A percentile compares a stretch with the other conserved stretches of the same genome.
These are phyloP conservation scores for Alethe diademata DNA, from an alignment of 2,113 vertebrate species.

Conservation along the genomic window DNA sequence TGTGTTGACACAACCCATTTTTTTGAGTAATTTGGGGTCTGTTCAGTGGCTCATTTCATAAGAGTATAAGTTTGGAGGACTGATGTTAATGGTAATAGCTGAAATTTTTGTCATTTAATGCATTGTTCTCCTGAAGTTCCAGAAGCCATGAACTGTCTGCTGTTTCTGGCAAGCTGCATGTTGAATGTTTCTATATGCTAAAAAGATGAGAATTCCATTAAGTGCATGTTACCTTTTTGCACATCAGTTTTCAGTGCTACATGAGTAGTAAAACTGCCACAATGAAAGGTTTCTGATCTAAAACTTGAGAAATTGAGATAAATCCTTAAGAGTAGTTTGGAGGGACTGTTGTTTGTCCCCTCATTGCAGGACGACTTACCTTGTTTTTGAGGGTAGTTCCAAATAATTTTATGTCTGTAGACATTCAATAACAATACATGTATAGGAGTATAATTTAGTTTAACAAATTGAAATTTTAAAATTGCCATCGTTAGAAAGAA, in stretches of 20 bases:
- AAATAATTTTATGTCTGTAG: neutral
- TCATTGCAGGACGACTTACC: neutral
- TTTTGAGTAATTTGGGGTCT: neutral
- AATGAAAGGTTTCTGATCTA: neutral
- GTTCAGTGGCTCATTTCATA: neutral
- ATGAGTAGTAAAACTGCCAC: neutral
- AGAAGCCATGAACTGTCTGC: neutral
- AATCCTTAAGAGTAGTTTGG: neutral
- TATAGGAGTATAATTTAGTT: neutral
- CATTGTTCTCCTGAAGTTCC: neutral
- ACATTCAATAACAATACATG: neutral
- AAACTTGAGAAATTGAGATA: neutral
- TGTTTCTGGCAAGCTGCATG: neutral
- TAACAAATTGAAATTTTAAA: neutral
- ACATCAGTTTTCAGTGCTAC: neutral
- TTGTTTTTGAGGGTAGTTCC: neutral
- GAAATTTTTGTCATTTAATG: neutral
- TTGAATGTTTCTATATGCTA: neutral
- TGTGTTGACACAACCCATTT: rapidly evolving
- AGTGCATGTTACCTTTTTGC: neutral
- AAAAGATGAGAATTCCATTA: neutral
- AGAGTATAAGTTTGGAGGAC: neutral
- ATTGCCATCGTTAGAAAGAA: neutral
- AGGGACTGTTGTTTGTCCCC: neutral
- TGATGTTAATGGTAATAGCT: neutral